Evolutionary conservation across 2,797 vertebrate genomes (phyloP).

Genomic region (Champsocephalus esox): DNA sequence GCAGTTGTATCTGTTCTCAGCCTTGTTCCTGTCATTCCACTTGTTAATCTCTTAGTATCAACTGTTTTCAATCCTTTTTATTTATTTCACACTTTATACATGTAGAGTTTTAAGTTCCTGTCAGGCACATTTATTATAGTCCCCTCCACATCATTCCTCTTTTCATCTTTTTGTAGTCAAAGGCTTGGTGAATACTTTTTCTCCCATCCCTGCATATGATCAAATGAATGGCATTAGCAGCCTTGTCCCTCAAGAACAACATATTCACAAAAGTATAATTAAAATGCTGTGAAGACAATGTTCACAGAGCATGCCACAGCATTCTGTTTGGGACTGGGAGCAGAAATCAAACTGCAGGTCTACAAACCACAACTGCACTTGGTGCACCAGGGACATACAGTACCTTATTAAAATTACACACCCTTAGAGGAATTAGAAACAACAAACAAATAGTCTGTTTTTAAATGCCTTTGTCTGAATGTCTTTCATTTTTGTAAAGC

Average conservation of each 20-base stretch:
- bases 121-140: neutral
- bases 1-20: neutral
- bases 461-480: no score
- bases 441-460: neutral
- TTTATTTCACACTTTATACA: neutral
- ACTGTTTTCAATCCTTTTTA: neutral
- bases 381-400: neutral
- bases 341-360: constrained; percentile 36
- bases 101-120: neutral
- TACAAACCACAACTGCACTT: constrained; percentile 23
- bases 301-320: constrained; percentile 51
- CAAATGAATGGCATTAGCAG: constrained; percentile 14
- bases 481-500: no score
- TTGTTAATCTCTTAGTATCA: constrained; percentile 32
- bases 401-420: constrained; percentile 41
- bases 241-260: constrained; percentile 31
- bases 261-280: constrained; percentile 61
- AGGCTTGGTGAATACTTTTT: constrained; percentile 24
- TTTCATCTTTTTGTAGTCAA: constrained; percentile 10
- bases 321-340: constrained; percentile 73
- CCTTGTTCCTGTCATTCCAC: neutral
- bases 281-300: constrained; percentile 50
- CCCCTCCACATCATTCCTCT: neutral
- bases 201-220: neutral
- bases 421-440: constrained; percentile 25